A percentile compares a stretch with the other conserved stretches of the same genome.
These are phyloP conservation scores for Rotaria sp. DNA, from an alignment of 2,888 invertebrate species.

Conservation along the genomic window DNA sequence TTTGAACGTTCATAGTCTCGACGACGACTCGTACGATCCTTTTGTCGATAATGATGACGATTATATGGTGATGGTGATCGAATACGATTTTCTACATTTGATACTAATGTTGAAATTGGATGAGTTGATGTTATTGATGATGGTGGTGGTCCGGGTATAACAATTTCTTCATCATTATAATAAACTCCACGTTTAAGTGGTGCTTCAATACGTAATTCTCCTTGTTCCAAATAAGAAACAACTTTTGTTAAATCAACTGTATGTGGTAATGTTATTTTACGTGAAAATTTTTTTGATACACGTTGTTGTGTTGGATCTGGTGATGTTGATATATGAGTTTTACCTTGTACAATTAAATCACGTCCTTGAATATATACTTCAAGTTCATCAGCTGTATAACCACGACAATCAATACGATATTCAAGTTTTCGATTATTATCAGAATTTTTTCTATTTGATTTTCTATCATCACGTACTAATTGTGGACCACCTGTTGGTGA, in stretches of 20 bases:
- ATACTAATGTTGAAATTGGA: background rate
- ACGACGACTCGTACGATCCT: background rate
- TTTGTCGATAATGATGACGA: background rate
- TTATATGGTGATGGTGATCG: background rate
- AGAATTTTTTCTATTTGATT: background rate
- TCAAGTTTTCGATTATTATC: background rate
- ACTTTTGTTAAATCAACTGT: background rate
- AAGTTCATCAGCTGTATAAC: background rate
- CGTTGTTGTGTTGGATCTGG: background rate
- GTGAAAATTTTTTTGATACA: slow-evolving; percentile 15
- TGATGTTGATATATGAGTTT: background rate
- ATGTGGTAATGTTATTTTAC: background rate
- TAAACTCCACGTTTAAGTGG: background rate
- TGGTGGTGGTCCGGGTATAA: background rate
- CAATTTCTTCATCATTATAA: slow-evolving; percentile 23
- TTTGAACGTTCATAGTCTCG: background rate
- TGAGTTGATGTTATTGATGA: background rate
- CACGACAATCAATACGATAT: slow-evolving; percentile 25
- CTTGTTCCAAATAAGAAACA: slow-evolving; percentile 8
- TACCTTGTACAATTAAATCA: background rate
- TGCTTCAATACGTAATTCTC: slow-evolving; percentile 27
- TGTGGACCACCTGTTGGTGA: slow-evolving; percentile 2
- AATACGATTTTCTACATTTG: background rate
- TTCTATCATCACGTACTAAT: background rate
- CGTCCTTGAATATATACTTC: background rate